These are phyloP conservation scores for Tragelaphus buxtoni DNA, from an alignment of 2,113 vertebrate species.

Conservation along the genomic window DNA sequence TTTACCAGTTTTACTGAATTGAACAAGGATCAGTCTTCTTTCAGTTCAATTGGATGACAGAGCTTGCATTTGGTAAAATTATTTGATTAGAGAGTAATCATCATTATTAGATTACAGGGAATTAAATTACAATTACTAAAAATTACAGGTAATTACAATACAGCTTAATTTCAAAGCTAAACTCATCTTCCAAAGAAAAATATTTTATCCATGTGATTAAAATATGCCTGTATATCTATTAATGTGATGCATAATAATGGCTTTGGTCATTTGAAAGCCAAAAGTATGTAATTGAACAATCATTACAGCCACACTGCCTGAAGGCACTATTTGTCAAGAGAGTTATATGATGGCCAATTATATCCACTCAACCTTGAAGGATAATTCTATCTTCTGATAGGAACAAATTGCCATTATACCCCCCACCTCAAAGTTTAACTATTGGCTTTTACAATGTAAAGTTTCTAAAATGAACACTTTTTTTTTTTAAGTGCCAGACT, in stretches of 20 bases:
- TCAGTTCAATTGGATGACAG: slow-evolving; percentile 25
- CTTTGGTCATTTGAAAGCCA: slow-evolving; percentile 79
- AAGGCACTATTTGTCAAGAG: slow-evolving; percentile 85
- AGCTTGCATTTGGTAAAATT: slow-evolving; percentile 60
- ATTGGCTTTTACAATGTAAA: slow-evolving; percentile 58
- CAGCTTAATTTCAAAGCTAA: slow-evolving; percentile 73
- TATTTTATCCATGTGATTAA: slow-evolving; percentile 73
- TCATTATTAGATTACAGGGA: slow-evolving; percentile 67
- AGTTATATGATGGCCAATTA: slow-evolving; percentile 86
- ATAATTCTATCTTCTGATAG: slow-evolving; percentile 82
- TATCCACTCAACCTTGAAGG: slow-evolving; percentile 86
- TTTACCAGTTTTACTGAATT: slow-evolving; percentile 34
- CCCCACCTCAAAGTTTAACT: slow-evolving; percentile 52
- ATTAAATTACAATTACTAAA: slow-evolving; percentile 71
- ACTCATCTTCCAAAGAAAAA: slow-evolving; percentile 71
- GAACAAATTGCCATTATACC: slow-evolving; percentile 79
- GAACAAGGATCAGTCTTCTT: background rate
- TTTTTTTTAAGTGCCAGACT: background rate
- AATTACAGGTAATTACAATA: slow-evolving; percentile 72
- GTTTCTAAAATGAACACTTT: background rate
- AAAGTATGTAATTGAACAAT: slow-evolving; percentile 86
- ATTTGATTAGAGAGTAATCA: slow-evolving; percentile 63
- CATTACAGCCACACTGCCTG: slow-evolving; percentile 82
- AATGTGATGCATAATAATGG: slow-evolving; percentile 76
- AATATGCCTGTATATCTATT: slow-evolving; percentile 73